Evolutionary conservation across 37 sponge, comb jelly and placozoan genomes (phyloP).

Genomic region (Hormiphora californensis): DNA sequence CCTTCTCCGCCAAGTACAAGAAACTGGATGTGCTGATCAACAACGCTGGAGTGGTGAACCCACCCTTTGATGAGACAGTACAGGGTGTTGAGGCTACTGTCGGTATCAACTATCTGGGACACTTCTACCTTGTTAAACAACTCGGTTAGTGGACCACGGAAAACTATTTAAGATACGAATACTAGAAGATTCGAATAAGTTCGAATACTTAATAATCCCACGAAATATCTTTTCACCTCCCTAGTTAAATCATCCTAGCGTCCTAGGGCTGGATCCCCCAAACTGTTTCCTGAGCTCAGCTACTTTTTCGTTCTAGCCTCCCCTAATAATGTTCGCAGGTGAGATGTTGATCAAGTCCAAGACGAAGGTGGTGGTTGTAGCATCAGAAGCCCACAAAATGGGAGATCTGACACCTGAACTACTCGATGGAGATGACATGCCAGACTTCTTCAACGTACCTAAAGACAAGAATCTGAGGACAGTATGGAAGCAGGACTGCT

Average conservation of each 20-base stretch:
- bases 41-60: slow-evolving; percentile 6
- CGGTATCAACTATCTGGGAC: slow-evolving; percentile 11
- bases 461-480: not conserved
- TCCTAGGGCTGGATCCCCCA: too few relatives aligned
- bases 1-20: not conserved
- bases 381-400: not conserved
- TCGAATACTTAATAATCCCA: too few relatives aligned
- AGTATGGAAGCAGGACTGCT: not conserved
- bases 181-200: too few relatives aligned
- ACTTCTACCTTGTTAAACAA: not conserved
- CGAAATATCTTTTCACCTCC: too few relatives aligned
- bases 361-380: not conserved
- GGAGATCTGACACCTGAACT: not conserved
- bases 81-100: not conserved
- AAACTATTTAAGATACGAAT: too few relatives aligned
- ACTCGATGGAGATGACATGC: not conserved
- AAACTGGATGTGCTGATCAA: not conserved
- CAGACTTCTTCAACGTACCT: not conserved
- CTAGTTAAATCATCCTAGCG: too few relatives aligned
- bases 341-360: not conserved
- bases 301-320: too few relatives aligned
- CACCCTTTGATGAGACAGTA: not conserved
- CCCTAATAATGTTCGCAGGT: too few relatives aligned
- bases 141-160: too few relatives aligned
- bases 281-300: too few relatives aligned